These are phyloP conservation scores for Lasioglossum pauxillum DNA, from an alignment of 2,888 invertebrate genomes.

Conservation along the genomic window DNA sequence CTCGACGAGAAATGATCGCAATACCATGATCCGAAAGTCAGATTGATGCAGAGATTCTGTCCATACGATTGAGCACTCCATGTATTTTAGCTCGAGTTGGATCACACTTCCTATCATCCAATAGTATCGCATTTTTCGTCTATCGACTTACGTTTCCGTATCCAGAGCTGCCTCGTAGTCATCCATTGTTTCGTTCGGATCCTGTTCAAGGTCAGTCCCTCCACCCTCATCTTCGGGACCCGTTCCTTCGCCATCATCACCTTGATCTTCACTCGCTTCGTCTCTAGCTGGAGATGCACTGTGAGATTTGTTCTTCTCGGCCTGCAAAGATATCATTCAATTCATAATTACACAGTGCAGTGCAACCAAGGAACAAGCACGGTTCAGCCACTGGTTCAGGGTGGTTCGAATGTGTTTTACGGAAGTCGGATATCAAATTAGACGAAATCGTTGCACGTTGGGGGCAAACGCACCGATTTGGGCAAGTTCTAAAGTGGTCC, in stretches of 20 bases:
- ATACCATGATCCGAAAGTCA: too few relatives aligned
- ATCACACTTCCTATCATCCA: background rate
- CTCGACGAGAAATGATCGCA: too few relatives aligned
- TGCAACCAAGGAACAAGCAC: background rate
- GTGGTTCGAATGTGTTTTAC: background rate
- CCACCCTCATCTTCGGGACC: slow-evolving; percentile 86
- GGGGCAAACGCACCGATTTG: background rate
- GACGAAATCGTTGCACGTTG: background rate
- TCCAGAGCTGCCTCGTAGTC: slow-evolving; percentile 89
- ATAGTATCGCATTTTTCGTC: background rate
- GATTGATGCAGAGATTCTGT: too few relatives aligned
- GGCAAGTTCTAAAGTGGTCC: background rate
- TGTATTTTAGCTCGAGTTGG: background rate
- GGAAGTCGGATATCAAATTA: background rate
- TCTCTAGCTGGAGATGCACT: slow-evolving; percentile 87
- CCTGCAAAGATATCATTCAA: slow-evolving; percentile 73
- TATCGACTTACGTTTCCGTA: slow-evolving; percentile 87
- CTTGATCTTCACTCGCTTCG: slow-evolving; percentile 87
- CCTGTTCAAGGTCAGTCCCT: slow-evolving; percentile 87
- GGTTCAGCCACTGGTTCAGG: background rate
- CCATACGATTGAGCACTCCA: too few relatives aligned
- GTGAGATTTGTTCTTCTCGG: slow-evolving; percentile 87
- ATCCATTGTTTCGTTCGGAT: slow-evolving; percentile 89
- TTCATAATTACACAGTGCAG: background rate
- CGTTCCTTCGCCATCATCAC: slow-evolving; percentile 87